Base-by-base conservation (phyloP, 2,888 invertebrate genomes). In the Blera fallax region DNA sequence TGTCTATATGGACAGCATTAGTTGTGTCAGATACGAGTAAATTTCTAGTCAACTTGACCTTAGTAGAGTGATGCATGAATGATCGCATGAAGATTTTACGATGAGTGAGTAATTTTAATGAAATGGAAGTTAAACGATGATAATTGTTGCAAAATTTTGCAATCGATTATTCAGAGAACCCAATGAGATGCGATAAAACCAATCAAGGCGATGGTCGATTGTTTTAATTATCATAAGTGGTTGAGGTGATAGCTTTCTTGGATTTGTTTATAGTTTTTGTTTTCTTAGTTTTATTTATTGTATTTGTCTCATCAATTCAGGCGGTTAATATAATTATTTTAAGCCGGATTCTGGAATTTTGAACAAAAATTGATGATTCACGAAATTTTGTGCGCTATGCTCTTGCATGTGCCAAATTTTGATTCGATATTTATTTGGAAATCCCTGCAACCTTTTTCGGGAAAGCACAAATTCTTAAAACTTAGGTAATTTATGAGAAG, bases 141-240 rank as follows among this genome's bases (percentile, higher is more conserved):
- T 52, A 67, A 67, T 67, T 52, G 7, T 54, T 73, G 60, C 43
- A n/a, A 62, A 32, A 43, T 40, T 7, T 37, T 27, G 50, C 34
- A 65, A n/a, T 14, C 21, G n/a, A 24, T 37, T 37, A 34, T 50
- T 65, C 34, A 50, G 4, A 65, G 50, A 37, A n/a, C 14, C 50
- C 5, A 50, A 14, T 24, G 21, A 52, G 50, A 14, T 16, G 24
- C 24, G 16, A 24, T 27, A 29, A 62, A 45, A 16, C 5, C 45
- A n/a, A 62, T 27, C 50, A 50, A 65, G 37, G 37, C 50, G 14
- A 27, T 50, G 65, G 16, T 4, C 29, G 29, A 18, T 29, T 11
- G 21, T 5, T 52, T 67, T 24, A 34, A 67, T 52, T 67, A 37
- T 24, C 65, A 37, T 52, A 24, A 21, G 14, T 16, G 14, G 7